phyloP scores from a whole-genome alignment of 1,140 invertebrate genomes.

The Physella acuta region DNA sequence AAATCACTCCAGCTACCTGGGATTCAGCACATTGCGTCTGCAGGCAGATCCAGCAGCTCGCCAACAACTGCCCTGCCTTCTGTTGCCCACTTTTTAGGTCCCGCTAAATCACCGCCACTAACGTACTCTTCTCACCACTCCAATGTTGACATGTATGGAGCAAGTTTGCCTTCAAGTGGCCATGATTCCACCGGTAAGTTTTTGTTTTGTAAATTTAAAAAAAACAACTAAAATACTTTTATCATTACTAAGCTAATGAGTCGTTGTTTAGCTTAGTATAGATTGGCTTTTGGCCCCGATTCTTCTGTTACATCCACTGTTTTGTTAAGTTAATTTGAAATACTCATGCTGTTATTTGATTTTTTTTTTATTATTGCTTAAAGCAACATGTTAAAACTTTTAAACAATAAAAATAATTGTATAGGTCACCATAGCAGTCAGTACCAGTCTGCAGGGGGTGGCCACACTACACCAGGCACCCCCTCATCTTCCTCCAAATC shows the following conservation, averaged over 20 bases:
- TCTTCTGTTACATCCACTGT: no score
- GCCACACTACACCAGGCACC: neutral
- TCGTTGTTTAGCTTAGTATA: no score
- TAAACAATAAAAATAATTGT: neutral
- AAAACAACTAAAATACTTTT: neutral
- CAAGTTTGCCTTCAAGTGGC: neutral
- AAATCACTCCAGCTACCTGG: slow-evolving; percentile 14
- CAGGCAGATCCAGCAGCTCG: slow-evolving; percentile 10
- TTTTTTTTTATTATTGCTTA: no score
- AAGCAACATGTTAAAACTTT: no score
- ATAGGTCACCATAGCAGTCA: neutral
- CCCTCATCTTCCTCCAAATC: neutral
- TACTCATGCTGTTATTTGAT: no score
- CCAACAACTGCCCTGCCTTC: slow-evolving; percentile 21
- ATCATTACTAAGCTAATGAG: no score
- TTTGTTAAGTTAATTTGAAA: no score
- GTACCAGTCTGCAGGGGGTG: neutral
- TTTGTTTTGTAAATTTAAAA: neutral
- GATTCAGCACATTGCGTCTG: slow-evolving; percentile 24
- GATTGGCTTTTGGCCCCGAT: no score
- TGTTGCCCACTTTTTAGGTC: slow-evolving; percentile 24
- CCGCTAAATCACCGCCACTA: slow-evolving; percentile 18
- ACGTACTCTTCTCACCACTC: slow-evolving; percentile 5
- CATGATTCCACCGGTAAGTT: neutral
- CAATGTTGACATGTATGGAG: slow-evolving; percentile 8